phyloP scores from a whole-genome alignment of 2,888 invertebrate species.

The Amiota communis region DNA sequence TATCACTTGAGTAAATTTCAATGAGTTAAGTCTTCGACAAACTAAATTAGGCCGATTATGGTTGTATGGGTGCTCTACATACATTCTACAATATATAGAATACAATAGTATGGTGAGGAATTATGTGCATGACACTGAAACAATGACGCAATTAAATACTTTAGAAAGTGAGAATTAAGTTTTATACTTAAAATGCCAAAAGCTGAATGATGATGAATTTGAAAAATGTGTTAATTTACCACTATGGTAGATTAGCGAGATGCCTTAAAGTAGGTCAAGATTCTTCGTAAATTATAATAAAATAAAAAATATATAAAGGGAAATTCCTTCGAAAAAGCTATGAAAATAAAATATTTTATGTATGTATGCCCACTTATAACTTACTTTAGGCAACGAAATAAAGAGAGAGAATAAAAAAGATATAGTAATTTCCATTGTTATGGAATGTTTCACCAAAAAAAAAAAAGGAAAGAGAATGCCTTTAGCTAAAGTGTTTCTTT shows the following conservation, averaged over 20 bases:
- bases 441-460: background rate
- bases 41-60: no score
- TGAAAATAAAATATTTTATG: background rate
- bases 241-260: no score
- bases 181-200: background rate
- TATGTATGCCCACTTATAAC: no score
- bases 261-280: no score
- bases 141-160: conserved; percentile 16
- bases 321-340: background rate
- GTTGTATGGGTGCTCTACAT: no score
- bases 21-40: no score
- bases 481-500: background rate
- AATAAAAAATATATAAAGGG: background rate
- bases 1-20: no score
- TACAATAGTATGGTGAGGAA: no score
- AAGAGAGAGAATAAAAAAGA: no score
- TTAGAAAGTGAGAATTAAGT: conserved; percentile 7
- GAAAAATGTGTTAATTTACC: background rate
- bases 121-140: background rate
- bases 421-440: background rate
- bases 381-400: no score
- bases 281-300: background rate
- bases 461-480: background rate
- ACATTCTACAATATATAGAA: no score
- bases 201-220: conserved; percentile 2